These are phyloP conservation scores for Agrilus planipennis DNA, from an alignment of 1,140 invertebrate genomes.

Conservation along the genomic window DNA sequence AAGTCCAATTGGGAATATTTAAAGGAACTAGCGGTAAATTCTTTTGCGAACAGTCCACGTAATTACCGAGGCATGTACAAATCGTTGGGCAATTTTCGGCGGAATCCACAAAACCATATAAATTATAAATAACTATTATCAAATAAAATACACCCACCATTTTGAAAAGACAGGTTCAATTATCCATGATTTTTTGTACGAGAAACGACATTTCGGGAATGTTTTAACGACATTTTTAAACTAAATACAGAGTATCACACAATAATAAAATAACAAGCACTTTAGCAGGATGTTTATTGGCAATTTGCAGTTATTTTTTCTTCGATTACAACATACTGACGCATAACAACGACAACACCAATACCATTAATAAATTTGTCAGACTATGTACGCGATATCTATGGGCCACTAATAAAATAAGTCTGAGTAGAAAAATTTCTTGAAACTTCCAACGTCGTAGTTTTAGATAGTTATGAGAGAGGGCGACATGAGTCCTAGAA, in stretches of 20 bases:
- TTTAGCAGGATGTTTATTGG: not conserved
- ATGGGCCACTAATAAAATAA: no score
- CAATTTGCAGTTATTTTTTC: not conserved
- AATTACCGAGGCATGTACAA: slow-evolving; percentile 44
- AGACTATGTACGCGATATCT: no score
- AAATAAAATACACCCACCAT: slow-evolving; percentile 33
- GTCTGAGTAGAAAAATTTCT: no score
- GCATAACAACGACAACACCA: no score
- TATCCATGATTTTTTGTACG: slow-evolving; percentile 25
- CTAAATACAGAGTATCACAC: not conserved
- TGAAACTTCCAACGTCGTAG: no score
- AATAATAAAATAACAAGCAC: not conserved
- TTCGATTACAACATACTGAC: not conserved
- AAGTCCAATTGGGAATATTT: slow-evolving; percentile 46
- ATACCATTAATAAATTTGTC: no score
- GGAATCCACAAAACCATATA: slow-evolving; percentile 19
- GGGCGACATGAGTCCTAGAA: no score
- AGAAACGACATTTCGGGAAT: slow-evolving; percentile 8
- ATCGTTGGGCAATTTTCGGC: slow-evolving; percentile 41
- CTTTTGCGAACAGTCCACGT: slow-evolving; percentile 47
- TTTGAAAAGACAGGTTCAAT: slow-evolving; percentile 26
- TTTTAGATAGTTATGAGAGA: no score
- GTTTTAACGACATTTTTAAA: slow-evolving; percentile 12
- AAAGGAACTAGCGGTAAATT: slow-evolving; percentile 41
- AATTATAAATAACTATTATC: slow-evolving; percentile 23